Conservation (phyloP, 2,113 vertebrate species). For the Odobenus rosmarus region DNA sequence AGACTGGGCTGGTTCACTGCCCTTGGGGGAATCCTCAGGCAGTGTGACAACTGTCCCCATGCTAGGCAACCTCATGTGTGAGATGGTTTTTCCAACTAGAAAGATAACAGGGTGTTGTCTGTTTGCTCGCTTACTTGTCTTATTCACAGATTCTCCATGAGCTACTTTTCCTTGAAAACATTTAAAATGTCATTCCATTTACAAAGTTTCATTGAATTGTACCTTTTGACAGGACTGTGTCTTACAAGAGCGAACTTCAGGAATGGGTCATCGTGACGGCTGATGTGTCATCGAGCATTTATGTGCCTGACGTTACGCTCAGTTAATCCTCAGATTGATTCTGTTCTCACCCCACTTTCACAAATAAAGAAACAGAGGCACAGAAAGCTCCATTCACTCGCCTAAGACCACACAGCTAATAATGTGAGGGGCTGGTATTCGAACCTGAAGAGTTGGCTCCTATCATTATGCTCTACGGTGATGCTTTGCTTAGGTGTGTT, state of each 20-base stretch:
- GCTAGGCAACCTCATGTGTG: background rate
- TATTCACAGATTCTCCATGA: background rate
- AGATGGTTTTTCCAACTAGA: background rate
- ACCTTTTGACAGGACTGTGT: background rate
- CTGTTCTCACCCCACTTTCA: background rate
- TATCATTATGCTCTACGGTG: accelerated
- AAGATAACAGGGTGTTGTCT: background rate
- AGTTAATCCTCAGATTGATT: background rate
- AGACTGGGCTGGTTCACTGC: background rate
- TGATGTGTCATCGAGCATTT: background rate
- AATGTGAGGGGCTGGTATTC: background rate
- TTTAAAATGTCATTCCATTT: background rate
- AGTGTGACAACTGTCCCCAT: accelerated
- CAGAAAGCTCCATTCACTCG: background rate
- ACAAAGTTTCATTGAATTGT: background rate
- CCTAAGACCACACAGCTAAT: background rate
- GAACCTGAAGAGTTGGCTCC: background rate
- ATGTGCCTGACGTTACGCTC: accelerated
- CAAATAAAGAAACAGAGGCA: background rate
- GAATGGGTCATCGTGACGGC: background rate
- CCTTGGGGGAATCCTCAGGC: too few species aligned
- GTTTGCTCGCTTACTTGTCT: background rate
- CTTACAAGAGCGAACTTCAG: background rate
- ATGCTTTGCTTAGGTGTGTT: accelerated
- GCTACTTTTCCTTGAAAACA: background rate